phyloP scores from a whole-genome alignment of 1,140 invertebrate species.

The Protaetia brevitarsis region DNA sequence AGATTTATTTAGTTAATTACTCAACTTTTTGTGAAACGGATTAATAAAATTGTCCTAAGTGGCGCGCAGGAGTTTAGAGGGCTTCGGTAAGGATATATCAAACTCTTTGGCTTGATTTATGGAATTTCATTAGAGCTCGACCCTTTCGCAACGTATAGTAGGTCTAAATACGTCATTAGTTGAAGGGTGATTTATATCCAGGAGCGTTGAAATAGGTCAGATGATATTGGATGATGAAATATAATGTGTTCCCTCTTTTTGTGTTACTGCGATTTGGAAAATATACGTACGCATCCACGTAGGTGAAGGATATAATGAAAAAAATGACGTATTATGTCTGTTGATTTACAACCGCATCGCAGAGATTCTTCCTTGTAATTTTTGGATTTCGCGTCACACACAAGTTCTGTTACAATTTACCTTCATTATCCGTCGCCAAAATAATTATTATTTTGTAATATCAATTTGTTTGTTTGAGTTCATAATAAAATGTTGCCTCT shows the following conservation, averaged over 20 bases:
- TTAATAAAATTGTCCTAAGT: slow-evolving; percentile 17
- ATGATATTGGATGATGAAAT: slow-evolving; percentile 15
- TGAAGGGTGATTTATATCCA: slow-evolving; percentile 11
- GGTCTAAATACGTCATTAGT: slow-evolving; percentile 18
- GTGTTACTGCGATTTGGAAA: not conserved
- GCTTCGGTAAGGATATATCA: slow-evolving; percentile 4
- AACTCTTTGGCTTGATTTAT: slow-evolving; percentile 16
- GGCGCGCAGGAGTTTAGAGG: slow-evolving; percentile 3
- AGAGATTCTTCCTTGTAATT: too few relatives aligned
- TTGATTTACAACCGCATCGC: not conserved
- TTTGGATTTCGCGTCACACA: too few relatives aligned
- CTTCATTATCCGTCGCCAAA: too few relatives aligned
- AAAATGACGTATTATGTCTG: not conserved
- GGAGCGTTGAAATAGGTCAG: slow-evolving; percentile 10
- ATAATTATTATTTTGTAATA: too few relatives aligned
- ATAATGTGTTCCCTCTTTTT: slow-evolving; percentile 5
- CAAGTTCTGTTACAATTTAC: too few relatives aligned
- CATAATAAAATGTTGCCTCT: too few relatives aligned
- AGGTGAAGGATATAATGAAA: not conserved
- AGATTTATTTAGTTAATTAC: slow-evolving; percentile 19
- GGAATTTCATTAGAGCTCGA: slow-evolving; percentile 15
- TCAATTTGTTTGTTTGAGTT: too few relatives aligned
- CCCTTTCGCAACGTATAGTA: slow-evolving; percentile 17
- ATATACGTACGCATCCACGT: too few relatives aligned
- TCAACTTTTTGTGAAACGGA: slow-evolving; percentile 15